These are phyloP conservation scores for Ganaspis sp. DNA, from an alignment of 1,140 invertebrate genomes.

Conservation along the genomic window DNA sequence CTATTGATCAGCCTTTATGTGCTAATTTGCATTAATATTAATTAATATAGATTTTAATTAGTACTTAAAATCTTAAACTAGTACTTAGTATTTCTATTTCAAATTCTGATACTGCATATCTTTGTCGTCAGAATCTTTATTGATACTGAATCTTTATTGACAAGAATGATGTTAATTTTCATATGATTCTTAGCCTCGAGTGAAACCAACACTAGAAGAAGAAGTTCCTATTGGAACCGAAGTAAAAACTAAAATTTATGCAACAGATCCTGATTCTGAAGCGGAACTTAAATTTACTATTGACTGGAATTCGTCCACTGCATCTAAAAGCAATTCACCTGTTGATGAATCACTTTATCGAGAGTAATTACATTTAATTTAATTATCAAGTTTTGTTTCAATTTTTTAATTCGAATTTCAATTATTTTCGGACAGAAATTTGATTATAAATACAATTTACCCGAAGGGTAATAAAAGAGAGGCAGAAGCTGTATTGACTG, in stretches of 20 bases:
- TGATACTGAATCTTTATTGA: no score
- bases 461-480: slow-evolving; percentile 34
- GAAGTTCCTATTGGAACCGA: slow-evolving; percentile 71
- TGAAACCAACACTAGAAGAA: slow-evolving; percentile 74
- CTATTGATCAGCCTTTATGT: no score
- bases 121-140: no score
- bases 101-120: no score
- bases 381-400: no score
- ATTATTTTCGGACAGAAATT: slow-evolving; percentile 28
- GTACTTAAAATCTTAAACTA: no score
- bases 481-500: slow-evolving; percentile 39
- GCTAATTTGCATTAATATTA: no score
- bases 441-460: slow-evolving; percentile 41
- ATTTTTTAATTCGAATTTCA: no score
- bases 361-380: slow-evolving; percentile 37
- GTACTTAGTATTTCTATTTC: no score
- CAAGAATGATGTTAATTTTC: no score
- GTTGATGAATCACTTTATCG: slow-evolving; percentile 42
- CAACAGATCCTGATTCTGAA: slow-evolving; percentile 77
- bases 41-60: no score
- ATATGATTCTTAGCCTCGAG: no score
- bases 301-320: slow-evolving; percentile 76
- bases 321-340: slow-evolving; percentile 68
- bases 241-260: slow-evolving; percentile 71
- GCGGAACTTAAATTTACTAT: slow-evolving; percentile 76